These are phyloP conservation scores for Embidobia sp. DNA, from an alignment of 2,888 invertebrate species.

Conservation along the genomic window DNA sequence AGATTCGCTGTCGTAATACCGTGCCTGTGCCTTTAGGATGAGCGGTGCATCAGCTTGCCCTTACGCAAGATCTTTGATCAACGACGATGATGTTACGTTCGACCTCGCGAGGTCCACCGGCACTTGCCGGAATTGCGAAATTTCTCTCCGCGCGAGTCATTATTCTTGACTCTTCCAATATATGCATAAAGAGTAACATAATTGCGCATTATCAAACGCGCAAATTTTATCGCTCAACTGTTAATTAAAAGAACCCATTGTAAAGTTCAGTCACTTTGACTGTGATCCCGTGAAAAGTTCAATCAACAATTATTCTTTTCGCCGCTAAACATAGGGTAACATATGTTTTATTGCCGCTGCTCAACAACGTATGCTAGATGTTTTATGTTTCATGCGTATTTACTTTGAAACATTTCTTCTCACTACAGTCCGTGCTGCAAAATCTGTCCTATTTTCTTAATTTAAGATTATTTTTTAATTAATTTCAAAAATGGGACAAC, in stretches of 20 bases:
- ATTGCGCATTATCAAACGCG: constrained; percentile 4
- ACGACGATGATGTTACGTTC: constrained; percentile 42
- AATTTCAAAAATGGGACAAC: no score
- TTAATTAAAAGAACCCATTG: constrained; percentile 8
- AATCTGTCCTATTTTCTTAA: no score
- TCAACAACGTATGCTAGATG: no score
- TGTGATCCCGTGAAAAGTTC: no score
- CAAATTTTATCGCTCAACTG: background rate
- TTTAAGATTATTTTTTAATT: no score
- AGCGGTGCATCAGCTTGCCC: constrained; percentile 46
- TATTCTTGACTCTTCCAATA: constrained; percentile 44
- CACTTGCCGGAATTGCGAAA: constrained; percentile 54
- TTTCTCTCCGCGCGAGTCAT: constrained; percentile 46
- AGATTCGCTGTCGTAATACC: constrained; percentile 24
- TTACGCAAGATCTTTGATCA: constrained; percentile 61
- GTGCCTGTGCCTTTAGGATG: constrained; percentile 24
- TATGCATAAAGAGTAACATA: constrained; percentile 30
- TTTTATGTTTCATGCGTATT: no score
- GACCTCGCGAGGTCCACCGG: constrained; percentile 55
- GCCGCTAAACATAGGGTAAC: no score
- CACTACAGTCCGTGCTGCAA: no score
- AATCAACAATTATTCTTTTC: no score
- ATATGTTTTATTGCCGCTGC: no score
- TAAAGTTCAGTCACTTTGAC: background rate
- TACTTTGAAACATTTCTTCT: no score